phyloP scores from a whole-genome alignment of 2,888 invertebrate species.

The Schrankia costaestrigalis region DNA sequence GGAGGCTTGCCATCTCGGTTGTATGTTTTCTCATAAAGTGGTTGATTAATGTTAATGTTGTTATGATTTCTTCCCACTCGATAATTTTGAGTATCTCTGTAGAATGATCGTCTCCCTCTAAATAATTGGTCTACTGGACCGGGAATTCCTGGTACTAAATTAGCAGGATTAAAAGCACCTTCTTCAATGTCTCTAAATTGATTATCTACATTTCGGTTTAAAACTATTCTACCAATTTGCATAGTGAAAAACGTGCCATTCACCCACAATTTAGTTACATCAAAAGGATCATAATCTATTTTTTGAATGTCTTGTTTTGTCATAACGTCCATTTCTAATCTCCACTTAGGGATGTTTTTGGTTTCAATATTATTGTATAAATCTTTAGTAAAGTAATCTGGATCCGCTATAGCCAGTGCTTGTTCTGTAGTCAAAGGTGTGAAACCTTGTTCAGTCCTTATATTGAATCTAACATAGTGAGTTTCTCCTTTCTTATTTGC shows the following conservation, averaged over 20 bases:
- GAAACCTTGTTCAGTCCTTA: conserved; percentile 1
- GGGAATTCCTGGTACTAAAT: conserved; percentile 62
- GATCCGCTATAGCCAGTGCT: conserved; percentile 1
- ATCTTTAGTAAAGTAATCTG: conserved; percentile 1
- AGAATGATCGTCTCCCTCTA: conserved; percentile 45
- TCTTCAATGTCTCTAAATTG: conserved; percentile 47
- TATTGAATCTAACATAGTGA: conserved; percentile 2
- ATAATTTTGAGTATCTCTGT: conserved; percentile 54
- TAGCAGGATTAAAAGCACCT: conserved; percentile 51
- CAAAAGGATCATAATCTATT: background rate
- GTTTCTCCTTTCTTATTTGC: conserved; percentile 5
- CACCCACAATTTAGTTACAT: conserved; percentile 37
- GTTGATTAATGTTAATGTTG: conserved; percentile 51
- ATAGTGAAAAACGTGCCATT: conserved; percentile 57
- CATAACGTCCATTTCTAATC: background rate
- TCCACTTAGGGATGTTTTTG: conserved; percentile 7
- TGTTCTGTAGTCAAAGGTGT: conserved; percentile 1
- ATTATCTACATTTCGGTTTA: conserved; percentile 51
- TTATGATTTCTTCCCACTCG: conserved; percentile 53
- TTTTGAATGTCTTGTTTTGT: background rate
- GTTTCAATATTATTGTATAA: conserved; percentile 3
- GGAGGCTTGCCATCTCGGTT: conserved; percentile 81
- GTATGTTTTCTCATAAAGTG: conserved; percentile 47
- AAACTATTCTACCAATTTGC: conserved; percentile 46
- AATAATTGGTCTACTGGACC: conserved; percentile 54